A percentile compares a stretch with the other conserved stretches of the same genome.
These are phyloP conservation scores for Sinocyclocheilus maitianheensis DNA, from an alignment of 2,113 vertebrate species.

Conservation along the genomic window DNA sequence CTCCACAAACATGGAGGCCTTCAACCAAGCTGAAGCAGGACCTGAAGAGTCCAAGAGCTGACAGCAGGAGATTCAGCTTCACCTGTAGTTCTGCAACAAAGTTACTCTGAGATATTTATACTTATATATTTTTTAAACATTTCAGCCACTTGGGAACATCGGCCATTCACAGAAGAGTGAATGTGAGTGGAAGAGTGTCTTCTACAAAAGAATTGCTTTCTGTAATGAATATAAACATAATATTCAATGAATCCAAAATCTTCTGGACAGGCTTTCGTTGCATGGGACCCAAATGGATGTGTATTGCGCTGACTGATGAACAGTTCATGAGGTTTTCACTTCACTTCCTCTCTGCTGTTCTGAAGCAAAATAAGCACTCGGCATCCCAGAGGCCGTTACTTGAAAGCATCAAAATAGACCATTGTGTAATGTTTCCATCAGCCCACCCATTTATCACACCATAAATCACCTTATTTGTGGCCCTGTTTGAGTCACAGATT, in stretches of 20 bases:
- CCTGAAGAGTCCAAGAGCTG: constrained; percentile 69
- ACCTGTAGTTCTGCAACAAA: background rate
- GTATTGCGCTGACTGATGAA: constrained; percentile 48
- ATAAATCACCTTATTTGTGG: constrained; percentile 15
- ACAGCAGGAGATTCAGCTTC: constrained; percentile 58
- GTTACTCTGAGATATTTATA: constrained; percentile 17
- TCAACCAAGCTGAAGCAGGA: constrained; percentile 61
- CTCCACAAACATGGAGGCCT: constrained; percentile 36
- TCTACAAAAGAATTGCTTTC: constrained; percentile 35
- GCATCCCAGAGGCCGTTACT: constrained; percentile 21
- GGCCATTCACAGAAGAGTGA: background rate
- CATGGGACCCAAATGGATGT: constrained; percentile 53
- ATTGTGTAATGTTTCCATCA: constrained; percentile 31
- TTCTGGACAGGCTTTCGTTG: constrained; percentile 38
- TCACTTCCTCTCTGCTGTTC: background rate
- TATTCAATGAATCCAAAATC: constrained; percentile 48
- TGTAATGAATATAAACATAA: constrained; percentile 55
- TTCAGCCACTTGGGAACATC: background rate
- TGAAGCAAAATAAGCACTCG: constrained; percentile 30
- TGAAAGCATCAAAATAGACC: constrained; percentile 16
- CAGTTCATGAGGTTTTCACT: background rate
- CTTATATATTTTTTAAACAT: background rate
- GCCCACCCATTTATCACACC: constrained; percentile 16
- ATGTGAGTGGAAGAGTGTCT: background rate
- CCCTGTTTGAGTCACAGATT: constrained; percentile 34